Evolutionary conservation across 64 coral and sea anemone genomes (phyloP), one percentile per base, ranked within the genome.

Genomic region (Actinia equina): DNA sequence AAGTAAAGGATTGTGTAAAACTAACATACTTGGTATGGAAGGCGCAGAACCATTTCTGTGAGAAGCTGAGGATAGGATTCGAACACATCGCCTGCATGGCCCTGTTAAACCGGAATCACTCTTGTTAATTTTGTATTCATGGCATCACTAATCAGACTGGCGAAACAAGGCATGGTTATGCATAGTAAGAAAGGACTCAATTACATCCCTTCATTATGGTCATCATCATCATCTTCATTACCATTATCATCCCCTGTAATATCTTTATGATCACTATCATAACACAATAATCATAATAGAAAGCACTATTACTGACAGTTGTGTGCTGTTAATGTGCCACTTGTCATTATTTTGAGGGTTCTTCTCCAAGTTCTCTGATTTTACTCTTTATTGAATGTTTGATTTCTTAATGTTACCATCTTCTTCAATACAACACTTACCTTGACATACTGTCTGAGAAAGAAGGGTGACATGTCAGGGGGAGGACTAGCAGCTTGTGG

Each of bases 391-490:
- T 49, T 49, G 46, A 49, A 37, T 0, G 30, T 37, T 49, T 49
- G 46, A 49, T 8, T 49, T 6, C 4, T 49, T 49, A 49, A 49
- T 49, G 46, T 49, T 49, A 49, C 46, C 4, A 49, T 49, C 46
- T 49, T 49, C 7, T 49, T 49, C 46, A 49, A 49, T 49, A 49
- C 2, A 49, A 49, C n/a, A 82, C 42, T 82, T 10, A 99, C 96
- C 91, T 99, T 99, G 53, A 99, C 96, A 91, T 99, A 99, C 71
- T 95, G 96, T 84, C 90, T 95, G 23, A 99, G 88, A 62, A 99
- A 99, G 83, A 99, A 99, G 51, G 96, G 96, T 16, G 96, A 95
- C 96, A 99, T 99, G 63, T 99, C 96, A 52, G 93, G 96, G 17
- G 96, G 96, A 71, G 92, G 84, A 46, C 91, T 93, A 17, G 85